These are phyloP conservation scores for Cerceris ruficornis DNA, from an alignment of 2,888 invertebrate species.

Conservation along the genomic window DNA sequence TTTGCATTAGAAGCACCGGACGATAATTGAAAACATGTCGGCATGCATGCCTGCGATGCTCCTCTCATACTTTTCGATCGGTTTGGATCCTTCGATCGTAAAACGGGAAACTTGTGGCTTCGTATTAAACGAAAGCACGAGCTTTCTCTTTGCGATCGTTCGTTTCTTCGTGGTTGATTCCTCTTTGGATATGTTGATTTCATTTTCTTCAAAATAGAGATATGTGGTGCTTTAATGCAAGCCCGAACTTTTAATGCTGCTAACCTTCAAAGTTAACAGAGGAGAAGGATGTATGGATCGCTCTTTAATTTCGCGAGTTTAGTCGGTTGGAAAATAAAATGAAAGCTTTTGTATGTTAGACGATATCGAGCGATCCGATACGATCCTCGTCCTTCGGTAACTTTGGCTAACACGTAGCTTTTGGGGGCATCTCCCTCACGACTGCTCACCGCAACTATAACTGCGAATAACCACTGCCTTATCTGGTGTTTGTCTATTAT, in stretches of 20 bases:
- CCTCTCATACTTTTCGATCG: slow-evolving; percentile 4
- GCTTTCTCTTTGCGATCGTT: too few species aligned
- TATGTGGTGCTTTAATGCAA: slow-evolving; percentile 72
- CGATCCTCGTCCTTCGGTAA: slow-evolving; percentile 69
- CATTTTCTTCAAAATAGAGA: neutral
- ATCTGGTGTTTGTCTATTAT: slow-evolving; percentile 81
- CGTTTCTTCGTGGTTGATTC: too few species aligned
- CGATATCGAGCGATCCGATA: slow-evolving; percentile 39
- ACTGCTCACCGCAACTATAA: slow-evolving; percentile 82
- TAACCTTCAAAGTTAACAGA: slow-evolving; percentile 79
- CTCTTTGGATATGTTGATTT: too few species aligned
- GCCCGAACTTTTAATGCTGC: slow-evolving; percentile 80
- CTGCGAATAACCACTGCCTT: slow-evolving; percentile 82
- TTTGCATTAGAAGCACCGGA: slow-evolving; percentile 72
- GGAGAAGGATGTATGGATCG: slow-evolving; percentile 59
- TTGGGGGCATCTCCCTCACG: slow-evolving; percentile 81
- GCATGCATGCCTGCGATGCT: slow-evolving; percentile 38
- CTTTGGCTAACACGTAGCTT: slow-evolving; percentile 82
- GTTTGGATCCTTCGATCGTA: neutral
- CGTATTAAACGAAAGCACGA: too few species aligned
- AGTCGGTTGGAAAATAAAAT: too few species aligned
- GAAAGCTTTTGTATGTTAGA: neutral
- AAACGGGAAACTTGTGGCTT: neutral
- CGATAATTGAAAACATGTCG: slow-evolving; percentile 31
- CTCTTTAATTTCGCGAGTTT: slow-evolving; percentile 3